Evolutionary conservation across 2,888 invertebrate genomes (phyloP).

Genomic region (Tortrix viridana): DNA sequence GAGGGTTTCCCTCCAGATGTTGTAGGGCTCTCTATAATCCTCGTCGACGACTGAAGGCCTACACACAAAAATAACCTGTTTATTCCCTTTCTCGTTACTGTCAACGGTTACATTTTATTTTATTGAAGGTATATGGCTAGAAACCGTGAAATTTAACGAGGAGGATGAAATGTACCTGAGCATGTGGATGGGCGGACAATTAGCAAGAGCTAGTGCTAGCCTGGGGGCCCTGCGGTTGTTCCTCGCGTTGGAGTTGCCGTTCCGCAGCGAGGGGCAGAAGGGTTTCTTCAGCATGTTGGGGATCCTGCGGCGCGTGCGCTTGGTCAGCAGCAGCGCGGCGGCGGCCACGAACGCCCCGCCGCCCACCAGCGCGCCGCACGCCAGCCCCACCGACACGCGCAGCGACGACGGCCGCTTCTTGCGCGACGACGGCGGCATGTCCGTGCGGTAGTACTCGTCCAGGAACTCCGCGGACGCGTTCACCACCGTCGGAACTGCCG

Average conservation of each 20-base stretch:
- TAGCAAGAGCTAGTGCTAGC: conserved; percentile 72
- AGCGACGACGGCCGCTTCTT: conserved; percentile 80
- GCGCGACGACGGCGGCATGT: conserved; percentile 67
- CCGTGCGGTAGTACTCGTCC: conserved; percentile 85
- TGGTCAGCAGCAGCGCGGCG: conserved; percentile 87
- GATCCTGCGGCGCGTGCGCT: conserved; percentile 67
- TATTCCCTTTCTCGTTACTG: too few relatives aligned
- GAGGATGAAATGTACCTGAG: conserved; percentile 56
- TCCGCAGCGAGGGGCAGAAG: conserved; percentile 72
- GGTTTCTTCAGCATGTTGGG: conserved; percentile 77
- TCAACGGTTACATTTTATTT: too few relatives aligned
- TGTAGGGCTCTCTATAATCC: conserved; percentile 78
- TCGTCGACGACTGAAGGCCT: conserved; percentile 80
- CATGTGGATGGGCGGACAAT: conserved; percentile 79
- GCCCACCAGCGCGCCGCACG: conserved; percentile 76
- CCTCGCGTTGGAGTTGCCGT: conserved; percentile 61
- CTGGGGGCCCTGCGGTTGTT: conserved; percentile 78
- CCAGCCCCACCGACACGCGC: conserved; percentile 72
- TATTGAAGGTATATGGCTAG: too few relatives aligned
- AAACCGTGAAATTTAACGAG: too few relatives aligned
- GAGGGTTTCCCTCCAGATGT: conserved; percentile 78
- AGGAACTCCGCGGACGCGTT: conserved; percentile 85
- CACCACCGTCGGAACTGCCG: conserved; percentile 79
- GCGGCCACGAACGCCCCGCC: conserved; percentile 84
- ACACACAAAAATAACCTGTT: conserved; percentile 43